Conservation (phyloP, 2,797 vertebrate genomes). For the Emys orbicularis region DNA sequence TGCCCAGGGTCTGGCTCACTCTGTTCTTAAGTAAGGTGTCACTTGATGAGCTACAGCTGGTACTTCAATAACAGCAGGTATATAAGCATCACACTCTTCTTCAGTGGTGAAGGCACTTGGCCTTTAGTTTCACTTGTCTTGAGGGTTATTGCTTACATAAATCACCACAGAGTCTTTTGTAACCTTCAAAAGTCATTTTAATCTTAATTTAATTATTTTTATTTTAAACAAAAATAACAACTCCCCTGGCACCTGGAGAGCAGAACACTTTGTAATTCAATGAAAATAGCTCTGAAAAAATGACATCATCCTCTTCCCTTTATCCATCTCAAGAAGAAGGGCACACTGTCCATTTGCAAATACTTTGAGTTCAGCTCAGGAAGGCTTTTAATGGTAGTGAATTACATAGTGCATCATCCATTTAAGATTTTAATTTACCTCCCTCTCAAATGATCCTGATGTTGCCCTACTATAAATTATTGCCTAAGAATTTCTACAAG, state of each 20-base stretch:
- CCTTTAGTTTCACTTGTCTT: not conserved
- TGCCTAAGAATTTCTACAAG: not conserved
- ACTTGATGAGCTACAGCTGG: not conserved
- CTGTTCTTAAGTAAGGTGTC: not conserved
- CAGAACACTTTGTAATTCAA: not conserved
- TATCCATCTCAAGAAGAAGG: not conserved
- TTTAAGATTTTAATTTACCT: not conserved
- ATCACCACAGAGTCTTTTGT: not conserved
- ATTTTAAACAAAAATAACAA: not conserved
- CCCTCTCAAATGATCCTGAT: not conserved
- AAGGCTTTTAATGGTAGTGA: not conserved
- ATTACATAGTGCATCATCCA: not conserved
- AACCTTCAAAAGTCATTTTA: not conserved
- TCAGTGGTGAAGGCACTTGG: not conserved
- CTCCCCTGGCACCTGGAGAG: not conserved
- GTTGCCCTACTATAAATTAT: not conserved
- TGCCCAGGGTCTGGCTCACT: not conserved
- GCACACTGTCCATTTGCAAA: not conserved
- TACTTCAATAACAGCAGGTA: not conserved
- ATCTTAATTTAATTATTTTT: slow-evolving; percentile 18
- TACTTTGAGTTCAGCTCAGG: not conserved
- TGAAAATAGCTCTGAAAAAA: slow-evolving; percentile 3
- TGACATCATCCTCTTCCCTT: not conserved
- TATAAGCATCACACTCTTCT: not conserved
- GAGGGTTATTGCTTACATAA: not conserved